A percentile compares a stretch with the other conserved stretches of the same genome.
phyloP scores from a whole-genome alignment of 2,113 vertebrate species.

The Melierax canorus region DNA sequence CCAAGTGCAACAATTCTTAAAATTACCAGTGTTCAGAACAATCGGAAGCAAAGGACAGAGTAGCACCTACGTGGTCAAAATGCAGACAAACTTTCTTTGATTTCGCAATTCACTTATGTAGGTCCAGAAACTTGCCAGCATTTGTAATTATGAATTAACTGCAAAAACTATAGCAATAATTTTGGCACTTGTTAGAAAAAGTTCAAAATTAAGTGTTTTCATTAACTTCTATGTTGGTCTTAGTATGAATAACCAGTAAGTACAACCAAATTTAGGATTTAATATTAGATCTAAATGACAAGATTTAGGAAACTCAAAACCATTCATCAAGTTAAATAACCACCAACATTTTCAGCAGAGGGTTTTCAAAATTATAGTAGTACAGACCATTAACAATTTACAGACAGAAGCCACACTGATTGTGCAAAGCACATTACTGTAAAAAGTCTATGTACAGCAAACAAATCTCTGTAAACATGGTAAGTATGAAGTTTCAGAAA shows the following conservation, averaged over 20 bases:
- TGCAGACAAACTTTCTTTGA: constrained; percentile 42
- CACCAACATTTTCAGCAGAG: constrained; percentile 85
- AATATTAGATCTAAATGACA: constrained; percentile 52
- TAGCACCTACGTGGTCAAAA: constrained; percentile 74
- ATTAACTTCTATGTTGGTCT: constrained; percentile 47
- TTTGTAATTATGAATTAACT: constrained; percentile 41
- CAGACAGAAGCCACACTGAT: constrained; percentile 88
- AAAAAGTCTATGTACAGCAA: constrained; percentile 97
- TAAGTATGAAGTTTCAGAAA: constrained; percentile 90
- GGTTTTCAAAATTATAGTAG: constrained; percentile 80
- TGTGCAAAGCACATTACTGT: constrained; percentile 94
- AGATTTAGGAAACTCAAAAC: constrained; percentile 82
- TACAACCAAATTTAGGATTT: constrained; percentile 49
- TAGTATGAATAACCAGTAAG: constrained; percentile 52
- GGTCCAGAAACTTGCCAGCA: constrained; percentile 54
- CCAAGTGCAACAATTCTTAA: constrained; percentile 72
- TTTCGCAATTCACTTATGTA: constrained; percentile 36
- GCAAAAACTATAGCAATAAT: constrained; percentile 47
- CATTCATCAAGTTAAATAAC: constrained; percentile 87
- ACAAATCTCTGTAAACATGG: constrained; percentile 96
- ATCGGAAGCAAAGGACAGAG: constrained; percentile 69
- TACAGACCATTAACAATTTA: constrained; percentile 86
- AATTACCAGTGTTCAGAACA: constrained; percentile 74
- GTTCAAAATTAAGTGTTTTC: constrained; percentile 43
- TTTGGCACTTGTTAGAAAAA: constrained; percentile 65